These are phyloP conservation scores for Phenganax marumi DNA, from an alignment of 92 coral and sea anemone genomes.

Conservation along the genomic window DNA sequence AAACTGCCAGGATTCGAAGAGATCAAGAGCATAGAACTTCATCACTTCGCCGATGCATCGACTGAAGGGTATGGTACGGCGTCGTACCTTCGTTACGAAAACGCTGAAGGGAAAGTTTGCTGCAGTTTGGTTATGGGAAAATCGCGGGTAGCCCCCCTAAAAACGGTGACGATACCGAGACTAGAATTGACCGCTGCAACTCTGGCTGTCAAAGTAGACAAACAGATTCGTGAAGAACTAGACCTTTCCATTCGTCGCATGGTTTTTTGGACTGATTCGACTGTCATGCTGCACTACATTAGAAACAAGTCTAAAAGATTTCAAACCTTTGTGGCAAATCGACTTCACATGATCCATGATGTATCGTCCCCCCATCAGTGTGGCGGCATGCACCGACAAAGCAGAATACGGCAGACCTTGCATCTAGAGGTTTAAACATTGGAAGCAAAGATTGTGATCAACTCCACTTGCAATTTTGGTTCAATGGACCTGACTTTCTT, in stretches of 20 bases:
- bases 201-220: too few species aligned
- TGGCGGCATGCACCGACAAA: constrained; percentile 37
- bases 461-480: too few species aligned
- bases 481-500: too few species aligned
- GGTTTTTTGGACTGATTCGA: constrained; percentile 45
- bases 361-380: constrained; percentile 32
- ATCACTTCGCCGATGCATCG: constrained; percentile 46
- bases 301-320: too few species aligned
- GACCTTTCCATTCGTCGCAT: constrained; percentile 8
- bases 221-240: too few species aligned
- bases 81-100: constrained; percentile 27
- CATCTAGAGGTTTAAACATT: constrained; percentile 1
- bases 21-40: constrained; percentile 13
- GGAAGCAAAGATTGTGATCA: too few species aligned
- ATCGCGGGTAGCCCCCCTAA: too few species aligned
- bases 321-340: too few species aligned
- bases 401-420: constrained; percentile 4
- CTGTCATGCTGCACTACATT: constrained; percentile 33
- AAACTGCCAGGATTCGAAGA: neutral
- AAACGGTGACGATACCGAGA: too few species aligned
- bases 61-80: constrained; percentile 41
- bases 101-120: neutral
- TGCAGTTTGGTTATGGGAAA: too few species aligned
- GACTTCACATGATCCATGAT: constrained; percentile 41
- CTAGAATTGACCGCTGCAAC: too few species aligned